These are phyloP conservation scores for Polypterus senegalus DNA, from an alignment of 2,113 vertebrate species.

Conservation along the genomic window DNA sequence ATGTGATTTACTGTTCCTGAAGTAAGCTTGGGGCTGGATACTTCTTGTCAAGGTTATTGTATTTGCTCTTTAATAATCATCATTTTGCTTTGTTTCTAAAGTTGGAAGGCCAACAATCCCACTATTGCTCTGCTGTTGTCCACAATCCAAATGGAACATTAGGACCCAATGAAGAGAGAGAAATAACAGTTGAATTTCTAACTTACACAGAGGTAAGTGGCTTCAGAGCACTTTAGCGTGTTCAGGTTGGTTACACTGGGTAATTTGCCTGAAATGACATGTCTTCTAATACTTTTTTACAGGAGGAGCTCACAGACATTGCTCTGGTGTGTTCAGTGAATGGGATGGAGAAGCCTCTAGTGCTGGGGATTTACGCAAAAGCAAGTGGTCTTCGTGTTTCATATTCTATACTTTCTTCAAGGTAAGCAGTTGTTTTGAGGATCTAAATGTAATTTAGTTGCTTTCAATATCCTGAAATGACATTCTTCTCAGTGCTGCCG, in stretches of 20 bases:
- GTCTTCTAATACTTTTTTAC: constrained; percentile 16
- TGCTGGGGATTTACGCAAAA: constrained; percentile 55
- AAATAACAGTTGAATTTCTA: constrained; percentile 54
- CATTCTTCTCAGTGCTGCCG: no score
- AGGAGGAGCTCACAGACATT: constrained; percentile 62
- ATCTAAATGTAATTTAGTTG: no score
- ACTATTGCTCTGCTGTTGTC: constrained; percentile 40
- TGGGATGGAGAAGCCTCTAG: constrained; percentile 61
- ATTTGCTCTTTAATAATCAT: background rate
- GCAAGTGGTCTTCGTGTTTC: constrained; percentile 56
- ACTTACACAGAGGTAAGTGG: constrained; percentile 46
- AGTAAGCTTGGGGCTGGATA: no score
- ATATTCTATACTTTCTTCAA: constrained; percentile 37
- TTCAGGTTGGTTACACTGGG: background rate
- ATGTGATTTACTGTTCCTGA: no score
- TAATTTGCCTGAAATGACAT: background rate
- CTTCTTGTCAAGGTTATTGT: no score
- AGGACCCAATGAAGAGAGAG: constrained; percentile 54
- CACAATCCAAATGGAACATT: constrained; percentile 52
- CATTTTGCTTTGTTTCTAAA: constrained; percentile 24
- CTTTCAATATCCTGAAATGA: no score
- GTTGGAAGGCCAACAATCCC: constrained; percentile 59
- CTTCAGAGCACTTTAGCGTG: background rate
- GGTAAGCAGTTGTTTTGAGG: constrained; percentile 4
- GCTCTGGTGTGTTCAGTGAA: constrained; percentile 61